Evolutionary conservation across 1,140 invertebrate species (phyloP).

Genomic region (Hetaerina americana): DNA sequence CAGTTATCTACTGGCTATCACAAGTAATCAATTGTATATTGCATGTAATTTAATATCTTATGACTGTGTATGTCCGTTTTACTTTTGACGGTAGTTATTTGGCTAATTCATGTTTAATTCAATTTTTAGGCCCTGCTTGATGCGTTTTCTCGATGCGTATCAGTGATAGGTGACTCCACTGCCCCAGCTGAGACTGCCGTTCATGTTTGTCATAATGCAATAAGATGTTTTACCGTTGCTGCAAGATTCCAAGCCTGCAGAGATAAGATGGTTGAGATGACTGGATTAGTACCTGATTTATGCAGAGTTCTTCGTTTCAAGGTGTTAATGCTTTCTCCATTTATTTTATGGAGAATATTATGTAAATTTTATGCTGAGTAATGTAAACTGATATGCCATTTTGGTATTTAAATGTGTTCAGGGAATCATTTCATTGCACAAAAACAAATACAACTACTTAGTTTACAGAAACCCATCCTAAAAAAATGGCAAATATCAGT

Average conservation of each 20-base stretch:
- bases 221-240: slow-evolving; percentile 84
- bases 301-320: slow-evolving; percentile 83
- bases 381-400: slow-evolving; percentile 7
- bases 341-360: neutral
- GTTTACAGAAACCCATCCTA: too few relatives aligned
- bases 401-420: too few relatives aligned
- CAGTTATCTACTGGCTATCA: too few relatives aligned
- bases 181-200: slow-evolving; percentile 70
- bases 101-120: too few relatives aligned
- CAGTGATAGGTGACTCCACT: slow-evolving; percentile 66
- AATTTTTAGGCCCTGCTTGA: slow-evolving; percentile 58
- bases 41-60: too few relatives aligned
- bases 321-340: slow-evolving; percentile 35
- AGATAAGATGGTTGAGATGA: slow-evolving; percentile 74
- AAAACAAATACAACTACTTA: too few relatives aligned
- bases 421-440: too few relatives aligned
- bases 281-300: slow-evolving; percentile 74
- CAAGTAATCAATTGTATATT: too few relatives aligned
- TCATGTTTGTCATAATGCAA: slow-evolving; percentile 86
- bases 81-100: too few relatives aligned
- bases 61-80: too few relatives aligned
- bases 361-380: slow-evolving; percentile 1
- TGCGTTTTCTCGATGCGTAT: slow-evolving; percentile 83
- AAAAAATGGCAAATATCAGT: too few relatives aligned
- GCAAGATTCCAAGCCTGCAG: slow-evolving; percentile 87